Conservation (phyloP, 2,797 vertebrate species). For the Craterocephalus amniculus region DNA sequence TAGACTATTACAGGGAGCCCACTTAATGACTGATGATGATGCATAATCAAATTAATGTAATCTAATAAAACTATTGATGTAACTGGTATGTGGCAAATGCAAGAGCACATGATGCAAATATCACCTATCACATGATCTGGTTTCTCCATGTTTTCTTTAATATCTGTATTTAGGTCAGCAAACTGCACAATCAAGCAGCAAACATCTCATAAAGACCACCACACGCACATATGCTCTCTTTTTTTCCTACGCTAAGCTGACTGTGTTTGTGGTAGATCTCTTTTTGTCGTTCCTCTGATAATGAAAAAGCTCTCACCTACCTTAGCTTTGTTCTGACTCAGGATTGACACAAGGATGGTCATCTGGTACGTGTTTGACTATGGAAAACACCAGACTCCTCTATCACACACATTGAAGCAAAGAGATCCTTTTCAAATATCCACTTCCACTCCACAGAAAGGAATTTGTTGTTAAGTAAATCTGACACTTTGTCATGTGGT, state of each 20-base stretch:
- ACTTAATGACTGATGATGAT: slow-evolving; percentile 42
- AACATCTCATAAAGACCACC: not conserved
- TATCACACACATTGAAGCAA: slow-evolving; percentile 84
- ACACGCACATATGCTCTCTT: not conserved
- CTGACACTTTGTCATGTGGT: slow-evolving; percentile 64
- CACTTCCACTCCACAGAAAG: slow-evolving; percentile 65
- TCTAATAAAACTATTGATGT: slow-evolving; percentile 65
- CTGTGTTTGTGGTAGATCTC: not conserved
- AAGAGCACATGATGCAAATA: slow-evolving; percentile 70
- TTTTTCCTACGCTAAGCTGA: not conserved
- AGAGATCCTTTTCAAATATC: slow-evolving; percentile 66
- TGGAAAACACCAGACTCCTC: slow-evolving; percentile 80
- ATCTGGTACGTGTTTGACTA: slow-evolving; percentile 84
- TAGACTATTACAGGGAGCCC: slow-evolving; percentile 10
- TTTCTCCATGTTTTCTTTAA: slow-evolving; percentile 30
- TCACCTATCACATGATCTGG: slow-evolving; percentile 66
- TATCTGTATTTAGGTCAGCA: slow-evolving; percentile 37
- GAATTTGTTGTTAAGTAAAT: slow-evolving; percentile 51
- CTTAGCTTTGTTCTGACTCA: slow-evolving; percentile 83
- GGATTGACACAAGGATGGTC: slow-evolving; percentile 80
- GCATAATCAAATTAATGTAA: slow-evolving; percentile 63
- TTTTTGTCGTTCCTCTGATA: not conserved
- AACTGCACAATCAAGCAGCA: slow-evolving; percentile 18
- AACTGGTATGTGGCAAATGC: slow-evolving; percentile 46
- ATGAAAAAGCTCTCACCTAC: slow-evolving; percentile 71